Base-by-base conservation (phyloP, 92 coral and sea anemone genomes). In the Palythoa grandis region DNA sequence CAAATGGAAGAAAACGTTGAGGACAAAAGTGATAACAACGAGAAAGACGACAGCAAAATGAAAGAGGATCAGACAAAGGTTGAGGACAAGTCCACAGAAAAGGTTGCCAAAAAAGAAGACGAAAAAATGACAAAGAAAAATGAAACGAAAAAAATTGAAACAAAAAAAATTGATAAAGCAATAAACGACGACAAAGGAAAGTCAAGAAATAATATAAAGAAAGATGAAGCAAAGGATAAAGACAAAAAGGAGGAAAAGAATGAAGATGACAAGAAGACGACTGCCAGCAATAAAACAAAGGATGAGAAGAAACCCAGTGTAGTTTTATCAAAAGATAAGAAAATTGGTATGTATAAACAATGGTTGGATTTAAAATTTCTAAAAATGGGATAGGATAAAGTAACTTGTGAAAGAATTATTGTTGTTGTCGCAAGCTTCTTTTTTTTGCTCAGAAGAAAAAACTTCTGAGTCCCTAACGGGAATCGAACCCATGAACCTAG, bases 291-390 rank as follows among this genome's bases (percentile, higher is more conserved):
- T 52, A 79, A 79, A 11, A 23, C 69, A 6, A 60, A 78, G 35
- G 72, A 29, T 13, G 20, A 63, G 35, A 61, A 37, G 72, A 38
- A 78, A 78, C 71, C 12, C 35, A 61, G 66, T 29, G 74, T 60
- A 20, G 16, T 50, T 22, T 43, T 63, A 23, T 39, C 85, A 66
- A 80, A 68, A 80, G 74, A 80, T 70, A 80, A 80, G 63, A 80
- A 80, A 80, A 80, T 80, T 43, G 85, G 85, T 80, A 16, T 66
- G 74, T 80, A 72, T 37, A 13, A 17, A 38, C 23, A 19, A 9
- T 6, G 7, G 69, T 15, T 63, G 7, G 20, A 19, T 19, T 12
- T 12, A 11, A 15, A 23, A 2, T 70, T 25, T 10, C 74, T 70
- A 3, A 8, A 52, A 52, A 52, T 0, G 14, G 57, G 57, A 52